Evolutionary conservation across 2,113 vertebrate species (phyloP).

Genomic region (Pantherophis guttatus): DNA sequence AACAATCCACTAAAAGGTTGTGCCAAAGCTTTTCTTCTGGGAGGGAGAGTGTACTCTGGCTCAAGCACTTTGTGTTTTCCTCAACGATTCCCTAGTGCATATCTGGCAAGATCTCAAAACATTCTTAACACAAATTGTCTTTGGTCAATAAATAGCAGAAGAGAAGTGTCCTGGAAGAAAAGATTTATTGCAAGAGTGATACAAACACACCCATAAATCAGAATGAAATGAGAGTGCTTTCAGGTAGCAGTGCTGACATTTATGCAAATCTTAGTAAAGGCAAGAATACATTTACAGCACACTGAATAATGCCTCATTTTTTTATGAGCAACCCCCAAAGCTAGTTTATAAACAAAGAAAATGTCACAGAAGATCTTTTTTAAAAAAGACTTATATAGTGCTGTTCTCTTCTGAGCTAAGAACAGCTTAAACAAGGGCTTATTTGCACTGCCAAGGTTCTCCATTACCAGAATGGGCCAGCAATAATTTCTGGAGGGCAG

Average conservation of each 20-base stretch:
- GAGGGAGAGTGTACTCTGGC: slow-evolving; percentile 59
- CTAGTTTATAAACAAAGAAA: slow-evolving; percentile 27
- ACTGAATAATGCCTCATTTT: slow-evolving; percentile 53
- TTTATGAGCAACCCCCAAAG: slow-evolving; percentile 23
- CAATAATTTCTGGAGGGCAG: background rate
- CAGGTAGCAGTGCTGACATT: slow-evolving; percentile 74
- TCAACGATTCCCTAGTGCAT: slow-evolving; percentile 80
- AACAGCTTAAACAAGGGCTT: background rate
- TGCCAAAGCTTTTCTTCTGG: slow-evolving; percentile 59
- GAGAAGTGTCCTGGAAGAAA: slow-evolving; percentile 78
- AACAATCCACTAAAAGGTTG: slow-evolving; percentile 57
- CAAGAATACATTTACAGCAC: slow-evolving; percentile 28
- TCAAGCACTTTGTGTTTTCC: slow-evolving; percentile 61
- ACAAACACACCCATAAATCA: slow-evolving; percentile 85
- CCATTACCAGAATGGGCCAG: background rate
- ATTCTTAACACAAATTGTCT: slow-evolving; percentile 81
- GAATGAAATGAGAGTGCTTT: slow-evolving; percentile 61
- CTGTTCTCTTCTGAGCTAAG: background rate
- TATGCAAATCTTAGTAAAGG: slow-evolving; percentile 66
- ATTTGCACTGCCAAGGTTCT: background rate
- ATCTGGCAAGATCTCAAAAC: slow-evolving; percentile 84
- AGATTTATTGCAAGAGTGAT: slow-evolving; percentile 84
- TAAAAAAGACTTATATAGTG: background rate
- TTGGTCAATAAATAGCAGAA: slow-evolving; percentile 87
- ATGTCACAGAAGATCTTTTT: background rate